Conservation (phyloP, 2,113 vertebrate species). For the Hiodon tergisus region DNA sequence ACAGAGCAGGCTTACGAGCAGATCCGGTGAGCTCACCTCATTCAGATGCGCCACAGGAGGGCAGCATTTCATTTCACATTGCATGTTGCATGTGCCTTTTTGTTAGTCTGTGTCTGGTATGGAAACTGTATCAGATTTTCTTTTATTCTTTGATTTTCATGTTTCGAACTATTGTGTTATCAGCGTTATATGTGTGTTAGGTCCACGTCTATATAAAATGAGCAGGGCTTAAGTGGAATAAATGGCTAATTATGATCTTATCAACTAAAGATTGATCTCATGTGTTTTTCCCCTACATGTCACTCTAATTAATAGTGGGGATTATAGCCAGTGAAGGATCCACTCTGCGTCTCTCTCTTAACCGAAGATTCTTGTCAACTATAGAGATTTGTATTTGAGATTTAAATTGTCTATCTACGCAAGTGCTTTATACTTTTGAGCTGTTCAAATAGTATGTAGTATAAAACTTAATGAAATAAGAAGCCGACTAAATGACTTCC, state of each 20-base stretch:
- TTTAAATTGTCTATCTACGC: not conserved
- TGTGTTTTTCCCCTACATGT: not conserved
- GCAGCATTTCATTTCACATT: conserved; percentile 52
- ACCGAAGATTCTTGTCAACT: not conserved
- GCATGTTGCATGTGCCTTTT: not conserved
- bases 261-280: no score
- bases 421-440: not conserved
- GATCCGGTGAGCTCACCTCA: conserved; percentile 48
- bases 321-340: not conserved
- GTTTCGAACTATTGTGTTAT: not conserved
- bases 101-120: not conserved
- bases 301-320: not conserved
- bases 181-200: not conserved
- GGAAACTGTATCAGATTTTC: not conserved
- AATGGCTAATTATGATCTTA: no score
- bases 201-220: no score
- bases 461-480: no score
- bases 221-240: no score
- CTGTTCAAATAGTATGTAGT: not conserved
- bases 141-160: not conserved
- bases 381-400: not conserved
- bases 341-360: not conserved
- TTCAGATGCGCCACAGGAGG: conserved; percentile 50
- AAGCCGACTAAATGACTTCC: not conserved
- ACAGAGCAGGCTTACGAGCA: conserved; percentile 62